Conservation (phyloP, 1,140 invertebrate genomes). For the Protaetia brevitarsis region DNA sequence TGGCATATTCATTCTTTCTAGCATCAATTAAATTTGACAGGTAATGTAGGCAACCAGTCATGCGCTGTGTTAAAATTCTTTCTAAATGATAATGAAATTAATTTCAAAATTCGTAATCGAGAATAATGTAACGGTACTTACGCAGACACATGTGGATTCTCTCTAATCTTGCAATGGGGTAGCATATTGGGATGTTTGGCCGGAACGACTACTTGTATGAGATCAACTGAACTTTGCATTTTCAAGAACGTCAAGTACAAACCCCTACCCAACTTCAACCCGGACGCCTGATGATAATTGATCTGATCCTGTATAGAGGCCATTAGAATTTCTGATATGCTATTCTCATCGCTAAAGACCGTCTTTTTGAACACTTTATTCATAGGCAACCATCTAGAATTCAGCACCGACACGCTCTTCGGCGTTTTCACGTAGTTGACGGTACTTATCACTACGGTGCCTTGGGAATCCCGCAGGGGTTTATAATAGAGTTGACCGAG, state of each 20-base stretch:
- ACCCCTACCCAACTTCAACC: constrained; percentile 75
- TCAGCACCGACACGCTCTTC: constrained; percentile 79
- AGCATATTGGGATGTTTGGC: constrained; percentile 87
- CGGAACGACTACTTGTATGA: constrained; percentile 90
- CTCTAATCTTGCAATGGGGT: constrained; percentile 86
- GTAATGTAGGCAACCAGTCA: too few species aligned
- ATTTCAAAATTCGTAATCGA: too few species aligned
- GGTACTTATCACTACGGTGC: constrained; percentile 85
- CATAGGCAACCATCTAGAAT: constrained; percentile 85
- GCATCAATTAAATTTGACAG: too few species aligned
- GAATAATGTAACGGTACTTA: constrained; percentile 54
- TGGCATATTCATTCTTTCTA: too few species aligned
- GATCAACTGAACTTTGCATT: constrained; percentile 91
- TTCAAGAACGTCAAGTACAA: constrained; percentile 94
- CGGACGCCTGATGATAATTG: constrained; percentile 84
- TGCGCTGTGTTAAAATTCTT: too few species aligned
- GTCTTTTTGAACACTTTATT: constrained; percentile 63
- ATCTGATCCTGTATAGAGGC: constrained; percentile 87
- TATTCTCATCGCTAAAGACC: constrained; percentile 65
- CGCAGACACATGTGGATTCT: constrained; percentile 94
- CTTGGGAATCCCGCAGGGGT: constrained; percentile 80
- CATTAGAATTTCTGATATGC: constrained; percentile 77
- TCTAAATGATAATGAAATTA: too few species aligned
- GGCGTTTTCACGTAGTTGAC: constrained; percentile 80
- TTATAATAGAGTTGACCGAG: constrained; percentile 90